Conservation (phyloP, 2,113 vertebrate genomes). For the Ia io region DNA sequence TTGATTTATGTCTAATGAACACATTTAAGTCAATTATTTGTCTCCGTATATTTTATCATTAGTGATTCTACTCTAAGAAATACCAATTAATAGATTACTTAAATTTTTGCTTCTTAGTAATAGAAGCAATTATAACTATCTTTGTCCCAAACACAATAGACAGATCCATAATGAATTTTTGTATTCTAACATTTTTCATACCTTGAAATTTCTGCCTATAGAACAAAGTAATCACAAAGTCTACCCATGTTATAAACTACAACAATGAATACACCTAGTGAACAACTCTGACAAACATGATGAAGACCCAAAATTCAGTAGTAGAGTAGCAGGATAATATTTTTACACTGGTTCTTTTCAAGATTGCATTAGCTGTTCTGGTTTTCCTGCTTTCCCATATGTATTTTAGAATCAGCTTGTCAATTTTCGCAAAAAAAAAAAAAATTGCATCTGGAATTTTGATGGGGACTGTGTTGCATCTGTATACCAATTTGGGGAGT, state of each 20-base stretch:
- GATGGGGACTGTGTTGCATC: background rate
- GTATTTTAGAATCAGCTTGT: background rate
- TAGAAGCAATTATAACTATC: background rate
- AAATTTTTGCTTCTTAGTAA: background rate
- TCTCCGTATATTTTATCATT: background rate
- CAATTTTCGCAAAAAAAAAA: background rate
- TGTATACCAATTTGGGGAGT: background rate
- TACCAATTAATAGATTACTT: background rate
- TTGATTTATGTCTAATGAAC: background rate
- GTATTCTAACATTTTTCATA: background rate
- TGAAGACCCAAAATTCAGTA: background rate
- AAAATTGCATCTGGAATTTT: background rate
- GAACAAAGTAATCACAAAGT: background rate
- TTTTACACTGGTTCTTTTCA: background rate
- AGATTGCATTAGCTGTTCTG: background rate
- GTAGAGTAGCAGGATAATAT: background rate
- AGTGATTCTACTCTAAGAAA: background rate
- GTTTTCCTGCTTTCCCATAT: background rate
- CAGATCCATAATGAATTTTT: background rate
- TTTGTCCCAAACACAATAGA: background rate
- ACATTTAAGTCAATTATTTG: background rate
- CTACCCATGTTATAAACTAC: background rate
- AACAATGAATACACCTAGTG: background rate
- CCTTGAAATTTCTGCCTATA: background rate
- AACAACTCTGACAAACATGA: background rate